Evolutionary conservation across 2,113 vertebrate genomes (phyloP), one percentile per base, ranked within the genome.

Genomic region (Turdus rufiventris): DNA sequence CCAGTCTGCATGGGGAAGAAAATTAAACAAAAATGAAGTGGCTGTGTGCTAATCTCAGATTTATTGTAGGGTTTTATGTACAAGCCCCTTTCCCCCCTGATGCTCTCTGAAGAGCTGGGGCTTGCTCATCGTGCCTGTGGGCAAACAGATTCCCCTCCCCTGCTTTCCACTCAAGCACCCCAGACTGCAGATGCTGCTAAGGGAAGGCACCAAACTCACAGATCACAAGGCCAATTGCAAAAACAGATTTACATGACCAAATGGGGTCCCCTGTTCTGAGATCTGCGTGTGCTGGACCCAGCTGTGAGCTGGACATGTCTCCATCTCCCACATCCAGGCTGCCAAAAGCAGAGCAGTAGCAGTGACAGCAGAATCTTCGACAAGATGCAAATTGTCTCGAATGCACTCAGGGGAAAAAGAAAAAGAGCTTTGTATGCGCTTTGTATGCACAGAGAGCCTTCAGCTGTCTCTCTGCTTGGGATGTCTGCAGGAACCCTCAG

Each of bases 361-460:
- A 77, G 51, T 29, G 72, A 78, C 91, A 91, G 90, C 88, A 91
- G 73, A 97, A 85, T 83, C 78, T 71, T 48, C 43, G 16, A 63
- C 60, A 36, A 80, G 81, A 94, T 76, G 72, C 68, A 90, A 91
- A 89, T 90, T 66, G 63, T 89, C 89, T 85, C 16, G 1, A 85
- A 58, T 3, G 36, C 68, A 28, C 34, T 29, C 66, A n/a, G 63
- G 51, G 50, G 42, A 8, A 15, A 17, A 60, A 51, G 65, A 24
- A 65, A 90, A 89, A 78, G 54, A 89, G 93, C 91, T 94, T 89
- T 82, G 94, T 75, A 3, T 60, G 85, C 78, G 61, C 26, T 86
- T 76, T 16, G 54, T 61, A 67, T 42, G 71, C 71, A 48, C 25
- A 36, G 71, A 82, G 71, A 89, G 54, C 87, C 12, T 83, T 83